These are phyloP conservation scores for Meghimatium bilineatum DNA, from an alignment of 2,888 invertebrate species.

Conservation along the genomic window DNA sequence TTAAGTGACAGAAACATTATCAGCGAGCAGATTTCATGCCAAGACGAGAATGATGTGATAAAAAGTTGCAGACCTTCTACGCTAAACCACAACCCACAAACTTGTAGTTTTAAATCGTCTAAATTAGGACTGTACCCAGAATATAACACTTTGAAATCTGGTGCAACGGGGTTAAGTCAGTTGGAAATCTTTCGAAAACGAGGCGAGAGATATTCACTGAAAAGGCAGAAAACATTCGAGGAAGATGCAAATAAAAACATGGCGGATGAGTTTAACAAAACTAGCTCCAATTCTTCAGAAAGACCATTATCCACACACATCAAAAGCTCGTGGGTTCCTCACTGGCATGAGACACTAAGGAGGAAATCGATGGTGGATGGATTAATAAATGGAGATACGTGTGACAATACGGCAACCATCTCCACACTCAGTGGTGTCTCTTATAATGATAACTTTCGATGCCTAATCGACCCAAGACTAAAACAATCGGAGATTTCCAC, in stretches of 20 bases:
- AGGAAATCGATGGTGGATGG: background rate
- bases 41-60: background rate
- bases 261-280: background rate
- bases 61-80: background rate
- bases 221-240: background rate
- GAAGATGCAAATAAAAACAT: background rate
- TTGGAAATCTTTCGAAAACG: conserved; percentile 27
- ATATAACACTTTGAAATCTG: conserved; percentile 3
- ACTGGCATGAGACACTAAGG: background rate
- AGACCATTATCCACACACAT: background rate
- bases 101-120: background rate
- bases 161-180: background rate
- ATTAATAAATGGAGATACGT: background rate
- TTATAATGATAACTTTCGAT: background rate
- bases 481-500: background rate
- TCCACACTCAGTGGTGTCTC: background rate
- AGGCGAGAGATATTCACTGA: conserved; percentile 13
- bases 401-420: background rate
- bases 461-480: background rate
- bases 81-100: background rate
- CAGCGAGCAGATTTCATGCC: background rate
- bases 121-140: background rate
- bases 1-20: background rate
- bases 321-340: background rate
- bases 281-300: background rate